Percentiles rank a stretch among this genome's conserved stretches.
Evolutionary conservation across 2,113 vertebrate species (phyloP).

Genomic region (Chascanopsetta lugubris): DNA sequence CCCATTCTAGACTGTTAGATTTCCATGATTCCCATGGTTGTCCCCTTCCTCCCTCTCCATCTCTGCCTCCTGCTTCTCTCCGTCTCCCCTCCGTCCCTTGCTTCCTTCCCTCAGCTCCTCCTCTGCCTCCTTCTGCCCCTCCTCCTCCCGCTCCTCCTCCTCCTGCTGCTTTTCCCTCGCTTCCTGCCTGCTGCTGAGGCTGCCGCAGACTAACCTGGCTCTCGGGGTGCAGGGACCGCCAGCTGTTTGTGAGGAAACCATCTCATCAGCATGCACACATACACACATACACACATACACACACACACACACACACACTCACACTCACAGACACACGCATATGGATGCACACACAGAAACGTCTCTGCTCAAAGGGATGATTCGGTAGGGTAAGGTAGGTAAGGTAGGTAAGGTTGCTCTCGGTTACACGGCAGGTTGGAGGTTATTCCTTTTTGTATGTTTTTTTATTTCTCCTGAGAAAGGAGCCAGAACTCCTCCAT

Average conservation of each 20-base stretch:
- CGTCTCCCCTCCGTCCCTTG: slow-evolving; percentile 4
- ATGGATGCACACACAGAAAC: background rate
- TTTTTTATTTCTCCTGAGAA: background rate
- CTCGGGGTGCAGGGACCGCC: slow-evolving; percentile 64
- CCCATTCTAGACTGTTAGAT: slow-evolving; percentile 54
- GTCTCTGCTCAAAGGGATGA: slow-evolving; percentile 8
- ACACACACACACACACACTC: slow-evolving; percentile 3
- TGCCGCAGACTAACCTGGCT: slow-evolving; percentile 71
- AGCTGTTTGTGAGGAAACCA: slow-evolving; percentile 71
- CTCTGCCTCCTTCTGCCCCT: slow-evolving; percentile 45
- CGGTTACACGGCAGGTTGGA: background rate
- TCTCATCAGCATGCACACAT: slow-evolving; percentile 36
- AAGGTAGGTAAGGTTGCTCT: slow-evolving; percentile 2
- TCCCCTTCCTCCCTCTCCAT: slow-evolving; percentile 49
- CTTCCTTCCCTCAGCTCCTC: slow-evolving; percentile 43
- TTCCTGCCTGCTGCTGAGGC: slow-evolving; percentile 67
- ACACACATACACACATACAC: slow-evolving; percentile 18
- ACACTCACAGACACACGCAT: slow-evolving; percentile 21
- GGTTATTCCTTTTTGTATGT: background rate
- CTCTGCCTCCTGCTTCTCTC: slow-evolving; percentile 26
- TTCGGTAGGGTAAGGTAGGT: too few relatives aligned
- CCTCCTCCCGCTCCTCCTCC: slow-evolving; percentile 57
- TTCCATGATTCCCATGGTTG: slow-evolving; percentile 67
- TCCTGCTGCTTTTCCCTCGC: slow-evolving; percentile 64
- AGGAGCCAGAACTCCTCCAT: background rate